A percentile compares a stretch with the other conserved stretches of the same genome.
Conservation (phyloP, 1,140 invertebrate genomes). For the Cataglyphis hispanica region DNA sequence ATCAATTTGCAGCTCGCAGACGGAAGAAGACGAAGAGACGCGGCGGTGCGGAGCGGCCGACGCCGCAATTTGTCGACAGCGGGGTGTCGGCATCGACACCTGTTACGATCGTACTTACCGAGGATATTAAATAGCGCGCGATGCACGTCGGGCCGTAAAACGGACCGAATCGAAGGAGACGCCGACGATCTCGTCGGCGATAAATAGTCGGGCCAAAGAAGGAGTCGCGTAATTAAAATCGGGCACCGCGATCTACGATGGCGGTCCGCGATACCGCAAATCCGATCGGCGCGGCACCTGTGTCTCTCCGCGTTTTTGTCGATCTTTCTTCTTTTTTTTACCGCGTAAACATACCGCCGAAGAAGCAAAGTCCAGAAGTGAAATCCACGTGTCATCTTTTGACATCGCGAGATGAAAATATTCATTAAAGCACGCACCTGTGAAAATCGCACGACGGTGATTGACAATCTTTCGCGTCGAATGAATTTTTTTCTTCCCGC, state of each 20-base stretch:
- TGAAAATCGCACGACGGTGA: slow-evolving; percentile 20
- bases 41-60: background rate
- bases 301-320: background rate
- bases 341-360: background rate
- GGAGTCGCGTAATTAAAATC: slow-evolving; percentile 48
- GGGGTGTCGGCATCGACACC: slow-evolving; percentile 57
- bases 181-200: slow-evolving; percentile 2
- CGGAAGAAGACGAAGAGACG: slow-evolving; percentile 35
- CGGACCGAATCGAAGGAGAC: slow-evolving; percentile 1
- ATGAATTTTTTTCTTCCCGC: background rate
- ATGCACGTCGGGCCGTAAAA: slow-evolving; percentile 52
- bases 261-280: slow-evolving; percentile 18
- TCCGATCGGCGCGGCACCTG: slow-evolving; percentile 29
- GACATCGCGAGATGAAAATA: slow-evolving; percentile 21
- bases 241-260: slow-evolving; percentile 26
- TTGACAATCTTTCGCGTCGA: slow-evolving; percentile 3
- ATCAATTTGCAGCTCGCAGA: slow-evolving; percentile 50
- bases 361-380: background rate
- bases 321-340: background rate
- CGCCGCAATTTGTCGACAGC: slow-evolving; percentile 57
- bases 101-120: slow-evolving; percentile 56
- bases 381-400: slow-evolving; percentile 13
- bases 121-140: slow-evolving; percentile 56
- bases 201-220: slow-evolving; percentile 11
- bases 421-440: slow-evolving; percentile 4